Evolutionary conservation across 2,888 invertebrate genomes (phyloP).

Genomic region (Exephanes ischioxanthus): DNA sequence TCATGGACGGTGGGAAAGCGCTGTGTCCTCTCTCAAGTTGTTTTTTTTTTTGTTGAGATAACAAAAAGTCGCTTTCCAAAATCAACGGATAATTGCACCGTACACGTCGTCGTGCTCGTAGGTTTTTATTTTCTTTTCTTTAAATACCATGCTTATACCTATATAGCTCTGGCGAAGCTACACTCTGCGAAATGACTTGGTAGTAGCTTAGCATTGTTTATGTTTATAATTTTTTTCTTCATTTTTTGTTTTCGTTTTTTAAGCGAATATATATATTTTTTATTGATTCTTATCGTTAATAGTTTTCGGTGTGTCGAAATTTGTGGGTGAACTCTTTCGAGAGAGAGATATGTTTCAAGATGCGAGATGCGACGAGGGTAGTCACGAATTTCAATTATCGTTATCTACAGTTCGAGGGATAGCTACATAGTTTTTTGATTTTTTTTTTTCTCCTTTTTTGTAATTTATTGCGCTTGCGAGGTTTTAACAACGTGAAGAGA

Average conservation of each 20-base stretch:
- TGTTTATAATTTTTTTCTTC: background rate
- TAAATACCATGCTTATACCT: slow-evolving; percentile 2
- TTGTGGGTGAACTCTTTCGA: slow-evolving; percentile 23
- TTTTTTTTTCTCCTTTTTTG: slow-evolving; percentile 2
- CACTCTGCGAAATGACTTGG: slow-evolving; percentile 9
- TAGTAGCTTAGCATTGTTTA: slow-evolving; percentile 10
- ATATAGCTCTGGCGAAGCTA: background rate
- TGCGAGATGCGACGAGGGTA: background rate
- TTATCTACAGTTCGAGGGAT: slow-evolving; percentile 1
- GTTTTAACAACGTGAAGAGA: background rate
- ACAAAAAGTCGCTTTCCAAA: slow-evolving; percentile 44
- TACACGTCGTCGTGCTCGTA: slow-evolving; percentile 16
- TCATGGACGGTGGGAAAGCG: slow-evolving; percentile 66
- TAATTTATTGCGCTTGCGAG: slow-evolving; percentile 35
- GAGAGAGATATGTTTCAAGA: slow-evolving; percentile 46
- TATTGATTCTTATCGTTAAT: slow-evolving; percentile 16
- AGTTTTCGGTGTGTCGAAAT: slow-evolving; percentile 21
- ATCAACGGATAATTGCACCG: slow-evolving; percentile 38
- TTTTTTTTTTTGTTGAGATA: slow-evolving; percentile 19
- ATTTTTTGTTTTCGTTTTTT: background rate
- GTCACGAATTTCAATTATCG: slow-evolving; percentile 1
- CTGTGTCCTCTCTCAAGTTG: slow-evolving; percentile 31
- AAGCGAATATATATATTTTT: slow-evolving; percentile 8
- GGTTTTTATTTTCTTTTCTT: slow-evolving; percentile 2
- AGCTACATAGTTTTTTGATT: background rate